Evolutionary conservation across 2,888 invertebrate species (phyloP).

Genomic region (Himalopsyche tibetana): DNA sequence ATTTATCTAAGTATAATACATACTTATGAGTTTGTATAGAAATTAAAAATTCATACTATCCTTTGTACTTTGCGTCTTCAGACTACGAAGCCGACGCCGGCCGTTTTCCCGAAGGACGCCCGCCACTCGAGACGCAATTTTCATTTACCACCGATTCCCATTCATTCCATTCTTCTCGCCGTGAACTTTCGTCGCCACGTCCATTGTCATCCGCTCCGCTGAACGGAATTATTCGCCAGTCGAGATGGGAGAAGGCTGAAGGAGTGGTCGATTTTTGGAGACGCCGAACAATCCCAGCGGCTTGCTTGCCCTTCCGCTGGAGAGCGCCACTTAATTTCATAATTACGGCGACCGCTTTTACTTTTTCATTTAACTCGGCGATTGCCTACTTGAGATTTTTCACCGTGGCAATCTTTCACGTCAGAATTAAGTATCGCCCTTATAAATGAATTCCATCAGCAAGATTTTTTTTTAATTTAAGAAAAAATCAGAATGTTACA

Average conservation of each 20-base stretch:
- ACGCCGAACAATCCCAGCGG: background rate
- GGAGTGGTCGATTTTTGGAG: constrained; percentile 35
- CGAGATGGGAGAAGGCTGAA: background rate
- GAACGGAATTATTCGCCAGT: constrained; percentile 22
- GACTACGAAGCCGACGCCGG: constrained; percentile 11
- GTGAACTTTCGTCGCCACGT: constrained; percentile 57
- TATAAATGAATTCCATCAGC: background rate
- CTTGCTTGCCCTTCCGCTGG: background rate
- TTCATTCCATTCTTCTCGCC: constrained; percentile 63
- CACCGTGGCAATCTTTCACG: background rate
- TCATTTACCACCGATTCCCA: constrained; percentile 64
- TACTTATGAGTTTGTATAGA: background rate
- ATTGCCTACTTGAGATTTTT: constrained; percentile 17
- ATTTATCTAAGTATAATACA: background rate
- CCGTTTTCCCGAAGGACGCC: constrained; percentile 42
- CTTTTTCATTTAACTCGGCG: constrained; percentile 1
- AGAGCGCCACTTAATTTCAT: constrained; percentile 35
- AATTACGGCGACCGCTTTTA: constrained; percentile 32
- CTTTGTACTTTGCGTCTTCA: constrained; percentile 30
- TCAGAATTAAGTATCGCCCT: background rate
- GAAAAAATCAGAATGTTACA: no score
- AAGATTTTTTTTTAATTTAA: no score
- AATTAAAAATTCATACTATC: constrained; percentile 15
- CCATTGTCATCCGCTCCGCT: constrained; percentile 58
- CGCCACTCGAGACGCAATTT: constrained; percentile 65